Base-by-base conservation (phyloP, 2,113 vertebrate genomes). In the Ascaphus truei region DNA sequence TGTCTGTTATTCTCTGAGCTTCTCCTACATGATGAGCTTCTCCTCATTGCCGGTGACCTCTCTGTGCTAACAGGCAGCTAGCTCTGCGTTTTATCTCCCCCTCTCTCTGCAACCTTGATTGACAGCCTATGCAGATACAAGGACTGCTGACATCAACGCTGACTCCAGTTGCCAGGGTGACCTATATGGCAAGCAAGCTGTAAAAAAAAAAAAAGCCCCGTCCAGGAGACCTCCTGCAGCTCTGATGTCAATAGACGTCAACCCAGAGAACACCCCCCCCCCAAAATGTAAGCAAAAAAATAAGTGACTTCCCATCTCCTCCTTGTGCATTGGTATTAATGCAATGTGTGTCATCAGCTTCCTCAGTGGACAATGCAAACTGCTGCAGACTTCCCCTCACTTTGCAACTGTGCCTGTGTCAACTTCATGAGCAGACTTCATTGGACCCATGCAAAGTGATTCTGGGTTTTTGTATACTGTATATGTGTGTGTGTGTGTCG, bases 221-320 rank as follows among this genome's bases (percentile, higher is more conserved):
- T 56, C 62, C 41, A 25, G 4, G 20, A 45, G 62, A 18, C 62
- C 71, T 66, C 56, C 55, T 53, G 62, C 36, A 20, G 56, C 71
- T 60, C 87, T 94, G 92, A 94, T 92, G 93, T 94, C 91, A 91
- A 88, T 88, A 71, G 73, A 90, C 92, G 92, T 94, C 91, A 93
- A 84, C 88, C 39, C 55, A 39, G 66, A 69, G 66, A 69, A 69
- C 37, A 53, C 30, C 27, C 33, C 6, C 15, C 5, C 15, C 23
- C 7, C 13, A 12, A 7, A 7, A 6, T 50, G 36, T 51, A 23
- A 51, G 25, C 62, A 36, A 45, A n/a, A n/a, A n/a, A n/a, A n/a
- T n/a, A n/a, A n/a, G n/a, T n/a, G n/a, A n/a, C n/a, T n/a, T n/a
- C n/a, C n/a, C n/a, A n/a, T n/a, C n/a, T n/a, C n/a, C n/a, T n/a